Base-by-base conservation (phyloP, 2,888 invertebrate genomes). In the Heliconius erato region DNA sequence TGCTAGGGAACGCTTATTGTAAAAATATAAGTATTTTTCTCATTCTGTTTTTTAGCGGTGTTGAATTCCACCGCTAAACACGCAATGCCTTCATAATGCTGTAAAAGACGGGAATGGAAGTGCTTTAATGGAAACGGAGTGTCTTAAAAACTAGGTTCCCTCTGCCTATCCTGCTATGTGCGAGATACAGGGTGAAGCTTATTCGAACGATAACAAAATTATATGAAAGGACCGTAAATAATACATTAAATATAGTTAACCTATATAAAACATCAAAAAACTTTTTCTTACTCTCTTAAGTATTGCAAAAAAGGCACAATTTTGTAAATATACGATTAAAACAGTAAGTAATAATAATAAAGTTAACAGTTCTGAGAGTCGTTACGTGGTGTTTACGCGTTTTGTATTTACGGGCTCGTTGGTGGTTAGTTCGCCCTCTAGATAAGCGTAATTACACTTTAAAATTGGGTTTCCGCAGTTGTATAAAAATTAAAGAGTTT, bases 391-490 rank as follows among this genome's bases (percentile, higher is more conserved):
- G 72, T 72, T 65, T 40, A 71, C 49, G 79, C 28, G 54, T 79
- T 65, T 32, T 44, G 72, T 79, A 72, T 79, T 74, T 79, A 79
- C 28, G 32, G 23, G 65, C 44, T 65, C 28, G 74, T 44, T 79
- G 63, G 65, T 67, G 72, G 72, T 63, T 28, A 79, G 72, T 74
- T 65, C 26, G 14, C n/a, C 74, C 44, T 40, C 63, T 44, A 72
- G 72, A 74, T 59, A 72, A 79, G 63, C 59, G 63, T 79, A 63
- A 79, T 79, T 79, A 74, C 65, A 35, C n/a, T 72, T 74, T 79
- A 44, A 79, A 71, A 72, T 35, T 59, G 59, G 35, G 35, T 63
- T 76, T 63, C 63, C 40, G 26, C 9, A 44, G 44, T 63, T n/a
- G n/a, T 76, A 63, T 63, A 40, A 63, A 76, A 76, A 76, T 35